Base-by-base conservation (phyloP, 2,888 invertebrate species). In the Chaitophorus viminalis region DNA sequence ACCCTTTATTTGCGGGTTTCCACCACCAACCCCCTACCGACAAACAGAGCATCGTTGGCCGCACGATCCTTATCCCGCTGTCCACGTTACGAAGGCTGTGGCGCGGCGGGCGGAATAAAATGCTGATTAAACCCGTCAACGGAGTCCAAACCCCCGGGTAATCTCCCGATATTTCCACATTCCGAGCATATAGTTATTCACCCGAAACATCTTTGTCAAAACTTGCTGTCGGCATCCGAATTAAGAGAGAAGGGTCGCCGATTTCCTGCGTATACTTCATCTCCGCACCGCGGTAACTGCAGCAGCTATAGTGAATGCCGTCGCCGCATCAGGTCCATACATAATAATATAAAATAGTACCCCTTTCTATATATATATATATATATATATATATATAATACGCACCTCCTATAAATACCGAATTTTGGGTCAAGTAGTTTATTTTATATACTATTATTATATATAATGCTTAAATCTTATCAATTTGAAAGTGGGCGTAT, bases 51-150 rank as follows among this genome's bases (percentile, higher is more conserved):
- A 14, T 14, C 11, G 46, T 14, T 14, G 46, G 46, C 14, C 46
- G 46, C 46, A 46, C 46, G 46, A 46, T 46, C 46, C 46, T 46
- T n/a, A n/a, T 46, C 46, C 46, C 14, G 46, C 46, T 14, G 14
- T 46, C 46, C 14, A 3, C 46, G 46, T 11, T 14, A 9, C 6
- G 46, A 9, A 46, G 46, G 46, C 54, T 54, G 54, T 21, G 54
- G 54, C 33, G 31, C 29, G 17, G 70, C 46, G 46, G 33, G 25
- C 17, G 25, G 70, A 46, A 72, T 82, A 72, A 82, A 82, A 82
- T 52, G 82, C 82, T 52, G 70, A 72, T 82, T 82, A 52, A 72
- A 82, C 82, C 72, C 82, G 82, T 82, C 82, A 52, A 72, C 82
- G 82, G 72, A 52, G 52, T 54, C 52, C 82, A 33, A 52, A 52